These are phyloP conservation scores for Meteorus cinctellus DNA, from an alignment of 2,888 invertebrate species.

Conservation along the genomic window DNA sequence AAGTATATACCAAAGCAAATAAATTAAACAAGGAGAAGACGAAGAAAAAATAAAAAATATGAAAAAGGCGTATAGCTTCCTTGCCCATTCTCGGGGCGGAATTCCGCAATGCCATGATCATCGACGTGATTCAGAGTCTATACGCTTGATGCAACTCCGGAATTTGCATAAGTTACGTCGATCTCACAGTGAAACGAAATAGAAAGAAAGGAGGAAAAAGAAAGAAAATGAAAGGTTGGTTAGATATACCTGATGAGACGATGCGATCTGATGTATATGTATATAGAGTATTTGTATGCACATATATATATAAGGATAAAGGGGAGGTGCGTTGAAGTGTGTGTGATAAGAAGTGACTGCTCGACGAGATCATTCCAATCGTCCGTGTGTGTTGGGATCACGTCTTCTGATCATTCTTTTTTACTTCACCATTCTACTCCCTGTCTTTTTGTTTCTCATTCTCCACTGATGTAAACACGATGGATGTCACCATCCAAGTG, in stretches of 20 bases:
- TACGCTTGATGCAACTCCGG: constrained; percentile 37
- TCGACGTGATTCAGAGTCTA: constrained; percentile 45
- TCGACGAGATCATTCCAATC: constrained; percentile 43
- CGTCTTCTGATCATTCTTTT: constrained; percentile 37
- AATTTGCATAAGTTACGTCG: constrained; percentile 47
- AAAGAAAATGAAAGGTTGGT: not conserved
- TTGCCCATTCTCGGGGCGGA: constrained; percentile 38
- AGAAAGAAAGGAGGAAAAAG: not conserved
- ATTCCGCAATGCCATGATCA: constrained; percentile 45
- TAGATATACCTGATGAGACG: not conserved
- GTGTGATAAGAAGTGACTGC: constrained; percentile 47
- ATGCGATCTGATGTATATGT: not conserved
- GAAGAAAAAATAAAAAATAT: constrained; percentile 31
- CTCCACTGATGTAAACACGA: constrained; percentile 44
- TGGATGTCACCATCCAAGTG: constrained; percentile 36
- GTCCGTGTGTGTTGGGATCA: constrained; percentile 7
- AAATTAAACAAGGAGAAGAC: not conserved
- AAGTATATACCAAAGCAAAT: constrained; percentile 1
- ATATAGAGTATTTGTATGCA: not conserved
- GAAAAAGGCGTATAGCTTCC: constrained; percentile 41
- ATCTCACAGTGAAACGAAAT: constrained; percentile 14
- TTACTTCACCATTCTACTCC: constrained; percentile 8
- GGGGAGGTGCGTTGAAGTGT: constrained; percentile 39
- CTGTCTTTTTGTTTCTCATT: constrained; percentile 19
- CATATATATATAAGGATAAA: constrained; percentile 1